A percentile compares a stretch with the other conserved stretches of the same genome.
These are phyloP conservation scores for Drosophila chauvacae DNA, from an alignment of 1,140 invertebrate species.

Conservation along the genomic window DNA sequence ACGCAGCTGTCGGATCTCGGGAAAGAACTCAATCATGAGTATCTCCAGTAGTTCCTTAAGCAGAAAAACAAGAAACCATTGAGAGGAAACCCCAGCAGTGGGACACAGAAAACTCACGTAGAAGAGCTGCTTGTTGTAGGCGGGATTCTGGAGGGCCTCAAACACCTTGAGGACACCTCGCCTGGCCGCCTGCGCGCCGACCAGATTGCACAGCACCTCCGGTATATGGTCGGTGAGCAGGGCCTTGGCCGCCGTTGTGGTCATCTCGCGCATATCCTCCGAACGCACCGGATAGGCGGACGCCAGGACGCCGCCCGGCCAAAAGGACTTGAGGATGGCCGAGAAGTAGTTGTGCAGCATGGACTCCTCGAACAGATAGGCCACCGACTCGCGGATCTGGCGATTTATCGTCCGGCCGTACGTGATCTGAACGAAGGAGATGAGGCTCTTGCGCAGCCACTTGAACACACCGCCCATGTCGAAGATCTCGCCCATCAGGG, in stretches of 20 bases:
- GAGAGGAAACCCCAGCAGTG: background rate
- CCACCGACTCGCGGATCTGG: constrained; percentile 94
- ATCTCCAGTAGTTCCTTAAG: constrained; percentile 90
- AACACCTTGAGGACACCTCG: constrained; percentile 94
- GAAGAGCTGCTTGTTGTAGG: constrained; percentile 95
- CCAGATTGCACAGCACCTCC: constrained; percentile 92
- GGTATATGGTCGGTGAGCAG: constrained; percentile 90
- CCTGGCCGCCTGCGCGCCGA: constrained; percentile 93
- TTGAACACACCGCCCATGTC: constrained; percentile 94
- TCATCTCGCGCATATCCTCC: constrained; percentile 89
- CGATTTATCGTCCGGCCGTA: constrained; percentile 96
- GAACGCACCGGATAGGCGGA: constrained; percentile 86
- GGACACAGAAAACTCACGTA: constrained; percentile 89
- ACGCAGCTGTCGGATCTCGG: constrained; percentile 87
- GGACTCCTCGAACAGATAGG: constrained; percentile 94
- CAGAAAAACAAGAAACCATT: background rate
- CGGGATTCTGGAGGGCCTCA: constrained; percentile 93
- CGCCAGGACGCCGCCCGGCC: constrained; percentile 92
- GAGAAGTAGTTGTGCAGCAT: constrained; percentile 96
- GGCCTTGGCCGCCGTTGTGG: constrained; percentile 81
- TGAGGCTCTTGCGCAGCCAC: constrained; percentile 93
- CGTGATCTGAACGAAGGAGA: constrained; percentile 96
- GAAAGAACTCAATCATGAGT: constrained; percentile 90
- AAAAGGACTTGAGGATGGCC: constrained; percentile 93
- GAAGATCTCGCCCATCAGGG: constrained; percentile 94